Conservation (phyloP, 2,113 vertebrate genomes). For the Anser cygnoides region DNA sequence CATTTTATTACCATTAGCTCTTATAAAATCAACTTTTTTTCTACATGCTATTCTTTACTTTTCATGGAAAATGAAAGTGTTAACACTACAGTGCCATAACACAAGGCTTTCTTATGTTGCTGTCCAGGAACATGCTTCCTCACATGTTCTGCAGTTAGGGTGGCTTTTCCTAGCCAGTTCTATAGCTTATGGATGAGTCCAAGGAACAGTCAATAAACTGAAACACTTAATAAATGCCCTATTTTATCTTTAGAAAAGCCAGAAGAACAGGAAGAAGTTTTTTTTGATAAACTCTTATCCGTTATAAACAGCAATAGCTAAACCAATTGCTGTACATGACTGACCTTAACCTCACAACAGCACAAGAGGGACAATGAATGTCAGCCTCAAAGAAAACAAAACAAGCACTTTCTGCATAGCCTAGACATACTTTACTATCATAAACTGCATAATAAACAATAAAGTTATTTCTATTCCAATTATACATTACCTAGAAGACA, state of each 20-base stretch:
- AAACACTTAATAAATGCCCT: accelerated
- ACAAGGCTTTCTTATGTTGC: accelerated
- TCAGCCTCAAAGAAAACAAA: accelerated
- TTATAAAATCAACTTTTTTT: accelerated
- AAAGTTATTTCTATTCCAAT: accelerated
- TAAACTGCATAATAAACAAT: accelerated
- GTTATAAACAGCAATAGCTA: accelerated
- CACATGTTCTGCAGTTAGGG: accelerated
- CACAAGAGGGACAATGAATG: accelerated
- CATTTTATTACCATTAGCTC: accelerated
- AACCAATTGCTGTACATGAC: accelerated
- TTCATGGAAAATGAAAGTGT: accelerated
- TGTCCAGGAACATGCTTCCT: background rate
- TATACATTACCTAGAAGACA: accelerated
- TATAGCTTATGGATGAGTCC: background rate
- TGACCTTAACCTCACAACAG: accelerated
- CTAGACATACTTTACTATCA: accelerated
- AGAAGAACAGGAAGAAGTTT: too few species aligned
- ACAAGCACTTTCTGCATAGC: accelerated
- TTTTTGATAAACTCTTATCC: accelerated
- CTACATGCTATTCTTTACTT: accelerated
- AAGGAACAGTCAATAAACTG: background rate
- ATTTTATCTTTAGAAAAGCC: accelerated
- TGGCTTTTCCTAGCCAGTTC: background rate
- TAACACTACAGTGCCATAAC: accelerated